Percentiles rank a stretch among this genome's conserved stretches.
These are phyloP conservation scores for Palythoa heliodiscus DNA, from an alignment of 92 coral and sea anemone species.

Conservation along the genomic window DNA sequence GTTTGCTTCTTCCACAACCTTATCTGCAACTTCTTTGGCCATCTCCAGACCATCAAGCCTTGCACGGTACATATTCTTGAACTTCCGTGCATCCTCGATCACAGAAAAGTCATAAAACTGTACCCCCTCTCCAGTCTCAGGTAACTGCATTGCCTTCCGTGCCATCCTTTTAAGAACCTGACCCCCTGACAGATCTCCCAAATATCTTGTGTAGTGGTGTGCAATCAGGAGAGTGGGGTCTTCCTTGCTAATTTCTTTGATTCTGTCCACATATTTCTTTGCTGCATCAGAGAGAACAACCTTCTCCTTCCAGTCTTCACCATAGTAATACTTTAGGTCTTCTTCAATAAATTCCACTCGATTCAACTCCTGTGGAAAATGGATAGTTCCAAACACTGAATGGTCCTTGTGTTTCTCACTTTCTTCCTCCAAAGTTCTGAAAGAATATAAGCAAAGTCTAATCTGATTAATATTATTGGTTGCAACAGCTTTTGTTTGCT, in stretches of 20 bases:
- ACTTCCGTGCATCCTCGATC: constrained; percentile 78
- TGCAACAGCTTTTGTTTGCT: not conserved
- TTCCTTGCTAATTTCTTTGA: constrained; percentile 71
- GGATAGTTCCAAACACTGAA: constrained; percentile 69
- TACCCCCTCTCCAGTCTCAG: constrained; percentile 91
- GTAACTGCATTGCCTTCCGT: constrained; percentile 83
- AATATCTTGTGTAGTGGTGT: constrained; percentile 94
- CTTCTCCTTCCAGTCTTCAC: constrained; percentile 87
- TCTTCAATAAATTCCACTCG: constrained; percentile 71
- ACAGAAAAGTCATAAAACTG: constrained; percentile 77
- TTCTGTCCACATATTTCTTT: constrained; percentile 79
- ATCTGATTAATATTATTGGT: not conserved
- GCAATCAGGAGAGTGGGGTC: constrained; percentile 91
- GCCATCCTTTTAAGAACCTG: constrained; percentile 89
- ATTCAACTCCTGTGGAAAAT: constrained; percentile 86
- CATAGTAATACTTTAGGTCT: constrained; percentile 90
- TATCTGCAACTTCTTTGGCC: constrained; percentile 77
- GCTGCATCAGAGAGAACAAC: constrained; percentile 75
- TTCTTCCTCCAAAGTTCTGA: constrained; percentile 89
- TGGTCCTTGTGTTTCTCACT: constrained; percentile 82
- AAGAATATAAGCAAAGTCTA: not conserved
- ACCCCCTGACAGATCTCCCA: constrained; percentile 97
- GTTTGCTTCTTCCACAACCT: constrained; percentile 87
- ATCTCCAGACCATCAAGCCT: constrained; percentile 76
- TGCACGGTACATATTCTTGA: constrained; percentile 89